Evolutionary conservation across 2,113 vertebrate species (phyloP).

Genomic region (Carettochelys insculpta): DNA sequence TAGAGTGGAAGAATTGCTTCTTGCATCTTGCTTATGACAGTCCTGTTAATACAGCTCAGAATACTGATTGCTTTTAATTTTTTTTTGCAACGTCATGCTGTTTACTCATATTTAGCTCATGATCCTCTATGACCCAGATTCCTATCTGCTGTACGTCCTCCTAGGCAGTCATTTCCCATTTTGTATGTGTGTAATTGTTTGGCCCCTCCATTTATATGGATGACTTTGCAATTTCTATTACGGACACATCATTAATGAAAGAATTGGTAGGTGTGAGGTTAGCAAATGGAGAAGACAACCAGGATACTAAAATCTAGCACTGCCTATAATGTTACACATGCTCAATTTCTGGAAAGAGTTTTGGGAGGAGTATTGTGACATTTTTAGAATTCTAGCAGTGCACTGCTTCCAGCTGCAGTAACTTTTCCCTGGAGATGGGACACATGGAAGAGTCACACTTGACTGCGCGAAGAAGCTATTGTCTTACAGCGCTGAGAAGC

Average conservation of each 20-base stretch:
- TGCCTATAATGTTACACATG: background rate
- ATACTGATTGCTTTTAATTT: too few relatives aligned
- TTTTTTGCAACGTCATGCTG: too few relatives aligned
- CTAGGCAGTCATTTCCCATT: too few relatives aligned
- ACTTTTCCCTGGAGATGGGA: background rate
- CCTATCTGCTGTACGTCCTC: too few relatives aligned
- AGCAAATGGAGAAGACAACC: background rate
- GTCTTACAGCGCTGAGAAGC: background rate
- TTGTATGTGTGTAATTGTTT: too few relatives aligned
- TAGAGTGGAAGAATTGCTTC: too few relatives aligned
- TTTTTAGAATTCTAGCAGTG: background rate
- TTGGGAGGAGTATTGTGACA: slow-evolving; percentile 3
- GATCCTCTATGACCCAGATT: too few relatives aligned
- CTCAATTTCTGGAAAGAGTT: slow-evolving; percentile 1
- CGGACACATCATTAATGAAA: background rate
- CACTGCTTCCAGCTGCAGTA: background rate
- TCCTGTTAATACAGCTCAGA: too few relatives aligned
- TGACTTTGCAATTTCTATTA: too few relatives aligned
- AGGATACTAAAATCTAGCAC: background rate
- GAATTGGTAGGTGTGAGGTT: background rate
- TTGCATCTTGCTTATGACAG: too few relatives aligned
- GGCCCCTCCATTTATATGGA: too few relatives aligned
- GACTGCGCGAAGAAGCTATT: background rate
- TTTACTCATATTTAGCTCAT: too few relatives aligned
- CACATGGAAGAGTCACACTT: background rate